Percentiles rank a stretch among this genome's conserved stretches.
Evolutionary conservation across 2,113 vertebrate genomes (phyloP).

Genomic region (Chlorodrepanis virens): DNA sequence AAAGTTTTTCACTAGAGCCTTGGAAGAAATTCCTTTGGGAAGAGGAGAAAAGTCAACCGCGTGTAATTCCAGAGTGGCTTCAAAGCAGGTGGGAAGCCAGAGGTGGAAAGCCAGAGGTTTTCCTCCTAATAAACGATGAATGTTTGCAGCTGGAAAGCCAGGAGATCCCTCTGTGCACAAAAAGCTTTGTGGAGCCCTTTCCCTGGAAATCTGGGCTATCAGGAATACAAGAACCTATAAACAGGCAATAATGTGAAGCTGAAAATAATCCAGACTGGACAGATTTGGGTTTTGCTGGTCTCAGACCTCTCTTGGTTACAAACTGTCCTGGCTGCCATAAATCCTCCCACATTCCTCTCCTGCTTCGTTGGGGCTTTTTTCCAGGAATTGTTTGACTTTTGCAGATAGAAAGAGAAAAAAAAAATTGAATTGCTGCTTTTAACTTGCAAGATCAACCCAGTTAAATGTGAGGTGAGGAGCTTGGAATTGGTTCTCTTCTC

Average conservation of each 20-base stretch:
- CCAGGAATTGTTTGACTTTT: background rate
- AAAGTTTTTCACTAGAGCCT: background rate
- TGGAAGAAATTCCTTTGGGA: background rate
- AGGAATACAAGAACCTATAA: background rate
- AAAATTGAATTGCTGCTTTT: background rate
- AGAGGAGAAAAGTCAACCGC: rapidly evolving
- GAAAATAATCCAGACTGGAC: background rate
- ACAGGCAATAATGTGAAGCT: background rate
- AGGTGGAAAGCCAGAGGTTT: conserved; percentile 11
- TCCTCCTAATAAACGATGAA: background rate
- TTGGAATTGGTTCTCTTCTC: background rate
- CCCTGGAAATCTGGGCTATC: background rate
- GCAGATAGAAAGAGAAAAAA: background rate
- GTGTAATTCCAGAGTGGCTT: background rate
- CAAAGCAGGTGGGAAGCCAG: conserved; percentile 7
- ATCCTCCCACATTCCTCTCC: background rate
- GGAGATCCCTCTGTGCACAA: background rate
- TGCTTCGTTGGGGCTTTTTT: background rate
- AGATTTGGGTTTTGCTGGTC: background rate
- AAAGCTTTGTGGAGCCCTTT: background rate
- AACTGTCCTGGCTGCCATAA: background rate
- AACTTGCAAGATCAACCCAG: background rate
- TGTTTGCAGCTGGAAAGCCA: conserved; percentile 5
- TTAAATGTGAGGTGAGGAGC: background rate
- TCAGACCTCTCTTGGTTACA: background rate